These are phyloP conservation scores for Plutella xylostella DNA, from an alignment of 2,888 invertebrate genomes.

Conservation along the genomic window DNA sequence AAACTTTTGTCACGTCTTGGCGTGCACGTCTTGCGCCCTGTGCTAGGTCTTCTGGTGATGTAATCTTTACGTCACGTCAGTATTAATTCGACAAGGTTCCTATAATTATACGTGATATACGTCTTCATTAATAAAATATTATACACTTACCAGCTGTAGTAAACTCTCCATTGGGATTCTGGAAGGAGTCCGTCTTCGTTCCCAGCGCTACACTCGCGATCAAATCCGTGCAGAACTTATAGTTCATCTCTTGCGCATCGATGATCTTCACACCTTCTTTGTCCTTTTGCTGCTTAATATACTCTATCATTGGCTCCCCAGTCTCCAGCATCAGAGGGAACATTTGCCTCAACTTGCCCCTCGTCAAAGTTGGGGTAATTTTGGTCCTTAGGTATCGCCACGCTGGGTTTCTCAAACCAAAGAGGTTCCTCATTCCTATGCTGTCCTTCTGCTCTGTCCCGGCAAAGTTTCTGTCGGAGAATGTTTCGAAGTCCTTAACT, in stretches of 20 bases:
- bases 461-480: constrained; percentile 22
- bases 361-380: constrained; percentile 20
- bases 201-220: constrained; percentile 24
- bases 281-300: constrained; percentile 13
- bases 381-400: constrained; percentile 24
- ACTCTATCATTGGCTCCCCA: constrained; percentile 21
- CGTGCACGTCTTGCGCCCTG: no score
- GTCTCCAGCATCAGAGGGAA: constrained; percentile 22
- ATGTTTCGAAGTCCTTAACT: constrained; percentile 21
- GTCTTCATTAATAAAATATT: no score
- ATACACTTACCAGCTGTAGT: constrained; percentile 22
- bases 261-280: no score
- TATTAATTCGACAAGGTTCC: no score
- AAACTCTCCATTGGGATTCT: constrained; percentile 20
- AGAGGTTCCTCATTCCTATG: constrained; percentile 24
- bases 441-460: constrained; percentile 23
- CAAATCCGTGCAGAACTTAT: constrained; percentile 22
- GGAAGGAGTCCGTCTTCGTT: constrained; percentile 20
- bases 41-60: no score
- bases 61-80: no score
- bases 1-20: no score
- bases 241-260: constrained; percentile 22
- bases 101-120: no score
- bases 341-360: constrained; percentile 20
- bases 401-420: constrained; percentile 22